phyloP scores from a whole-genome alignment of 37 sponge, comb jelly and placozoan species.

The Oscarella lobularis region DNA sequence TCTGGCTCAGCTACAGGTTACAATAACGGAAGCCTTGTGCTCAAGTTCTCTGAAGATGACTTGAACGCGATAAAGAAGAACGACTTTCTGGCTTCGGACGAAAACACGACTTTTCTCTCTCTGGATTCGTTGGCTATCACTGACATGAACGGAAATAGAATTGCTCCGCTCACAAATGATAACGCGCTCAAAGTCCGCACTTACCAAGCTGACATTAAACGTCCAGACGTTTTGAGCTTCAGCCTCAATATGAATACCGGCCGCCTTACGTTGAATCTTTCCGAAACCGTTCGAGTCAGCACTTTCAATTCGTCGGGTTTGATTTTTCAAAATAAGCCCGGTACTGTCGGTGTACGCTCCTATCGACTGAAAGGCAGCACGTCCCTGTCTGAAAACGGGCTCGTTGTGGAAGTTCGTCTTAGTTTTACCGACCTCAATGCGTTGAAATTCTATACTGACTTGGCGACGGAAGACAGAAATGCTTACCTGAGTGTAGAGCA shows the following conservation, averaged over 20 bases:
- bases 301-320: neutral
- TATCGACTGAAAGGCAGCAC: constrained; percentile 1
- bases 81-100: neutral
- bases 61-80: neutral
- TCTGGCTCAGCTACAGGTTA: neutral
- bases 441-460: constrained; percentile 25
- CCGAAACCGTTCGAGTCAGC: constrained; percentile 8
- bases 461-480: constrained; percentile 30
- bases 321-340: neutral
- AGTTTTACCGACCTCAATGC: constrained; percentile 43
- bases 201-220: constrained; percentile 31
- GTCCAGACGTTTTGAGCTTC: constrained; percentile 32
- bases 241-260: constrained; percentile 45
- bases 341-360: neutral
- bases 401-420: constrained; percentile 24
- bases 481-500: constrained; percentile 50
- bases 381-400: constrained; percentile 26
- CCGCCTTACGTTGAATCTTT: neutral
- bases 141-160: constrained; percentile 1
- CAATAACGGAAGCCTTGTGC: neutral
- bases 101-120: constrained; percentile 2
- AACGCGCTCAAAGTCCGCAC: neutral
- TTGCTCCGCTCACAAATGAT: neutral
- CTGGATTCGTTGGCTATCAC: neutral
- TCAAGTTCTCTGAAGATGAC: neutral